Conservation (phyloP, 2,888 invertebrate genomes). For the Noctua comes region DNA sequence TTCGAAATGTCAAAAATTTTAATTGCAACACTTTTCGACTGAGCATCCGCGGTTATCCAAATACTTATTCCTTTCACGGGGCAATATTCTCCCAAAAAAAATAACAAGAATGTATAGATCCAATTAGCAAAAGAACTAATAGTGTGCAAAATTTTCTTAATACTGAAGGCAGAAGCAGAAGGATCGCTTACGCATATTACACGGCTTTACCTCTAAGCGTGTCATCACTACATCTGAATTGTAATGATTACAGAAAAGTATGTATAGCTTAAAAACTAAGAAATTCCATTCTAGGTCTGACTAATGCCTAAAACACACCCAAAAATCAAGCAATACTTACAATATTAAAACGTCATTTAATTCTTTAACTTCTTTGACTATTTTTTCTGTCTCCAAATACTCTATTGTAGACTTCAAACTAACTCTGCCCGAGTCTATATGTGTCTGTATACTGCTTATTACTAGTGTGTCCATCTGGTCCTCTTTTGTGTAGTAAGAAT, state of each 20-base stretch:
- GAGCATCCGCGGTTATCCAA: too few species aligned
- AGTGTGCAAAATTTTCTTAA: not conserved
- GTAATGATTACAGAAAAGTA: not conserved
- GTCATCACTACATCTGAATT: not conserved
- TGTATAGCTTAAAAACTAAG: not conserved
- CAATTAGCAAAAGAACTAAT: too few species aligned
- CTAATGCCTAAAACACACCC: not conserved
- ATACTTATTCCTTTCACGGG: too few species aligned
- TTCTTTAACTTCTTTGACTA: constrained; percentile 71
- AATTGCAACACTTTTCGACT: too few species aligned
- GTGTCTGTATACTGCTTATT: constrained; percentile 65
- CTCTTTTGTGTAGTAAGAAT: constrained; percentile 59
- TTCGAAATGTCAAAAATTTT: too few species aligned
- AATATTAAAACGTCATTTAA: constrained; percentile 73
- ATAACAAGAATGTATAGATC: too few species aligned
- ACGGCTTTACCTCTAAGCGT: not conserved
- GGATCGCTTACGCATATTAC: not conserved
- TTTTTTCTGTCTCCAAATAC: constrained; percentile 77
- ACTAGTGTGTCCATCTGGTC: constrained; percentile 37
- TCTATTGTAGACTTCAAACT: constrained; percentile 75
- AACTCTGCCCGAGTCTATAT: constrained; percentile 74
- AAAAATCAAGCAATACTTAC: constrained; percentile 42
- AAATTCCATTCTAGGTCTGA: not conserved
- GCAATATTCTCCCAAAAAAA: too few species aligned
- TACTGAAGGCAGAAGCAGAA: not conserved